Evolutionary conservation across 2,888 invertebrate species (phyloP).

Genomic region (Nymphalis c-album): DNA sequence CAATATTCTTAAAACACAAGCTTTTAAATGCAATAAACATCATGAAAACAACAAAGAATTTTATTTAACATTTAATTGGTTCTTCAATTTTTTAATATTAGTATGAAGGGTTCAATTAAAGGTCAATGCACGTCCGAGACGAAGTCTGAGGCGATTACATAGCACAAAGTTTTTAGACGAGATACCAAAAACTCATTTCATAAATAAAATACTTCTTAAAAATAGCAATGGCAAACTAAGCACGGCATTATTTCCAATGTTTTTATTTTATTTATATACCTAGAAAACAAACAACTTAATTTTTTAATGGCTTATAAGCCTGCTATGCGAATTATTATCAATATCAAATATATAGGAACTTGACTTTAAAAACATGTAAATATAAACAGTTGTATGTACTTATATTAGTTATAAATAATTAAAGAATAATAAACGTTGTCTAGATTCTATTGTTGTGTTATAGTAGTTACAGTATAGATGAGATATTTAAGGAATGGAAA

Average conservation of each 20-base stretch:
- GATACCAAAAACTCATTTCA: constrained; percentile 43
- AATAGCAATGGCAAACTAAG: constrained; percentile 8
- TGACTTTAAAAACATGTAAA: constrained; percentile 25
- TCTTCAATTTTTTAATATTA: constrained; percentile 30
- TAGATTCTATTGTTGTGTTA: constrained; percentile 35
- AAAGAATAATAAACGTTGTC: constrained; percentile 10
- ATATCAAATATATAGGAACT: background rate
- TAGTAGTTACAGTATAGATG: constrained; percentile 31
- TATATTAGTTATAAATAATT: constrained; percentile 3
- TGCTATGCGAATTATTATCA: constrained; percentile 3
- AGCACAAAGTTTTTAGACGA: constrained; percentile 65
- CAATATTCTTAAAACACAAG: constrained; percentile 3
- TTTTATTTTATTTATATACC: background rate
- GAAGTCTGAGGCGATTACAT: constrained; percentile 71
- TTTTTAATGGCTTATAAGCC: background rate
- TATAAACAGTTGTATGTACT: constrained; percentile 15
- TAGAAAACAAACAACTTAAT: background rate
- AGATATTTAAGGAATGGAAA: constrained; percentile 35
- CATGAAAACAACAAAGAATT: background rate
- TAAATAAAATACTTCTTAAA: constrained; percentile 1
- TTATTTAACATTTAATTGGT: background rate
- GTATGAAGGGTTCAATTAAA: constrained; percentile 65
- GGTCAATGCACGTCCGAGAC: constrained; percentile 80
- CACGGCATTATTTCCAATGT: background rate
- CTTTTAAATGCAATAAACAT: background rate